These are phyloP conservation scores for Sclerodermus sp. DNA, from an alignment of 2,888 invertebrate genomes.

Conservation along the genomic window DNA sequence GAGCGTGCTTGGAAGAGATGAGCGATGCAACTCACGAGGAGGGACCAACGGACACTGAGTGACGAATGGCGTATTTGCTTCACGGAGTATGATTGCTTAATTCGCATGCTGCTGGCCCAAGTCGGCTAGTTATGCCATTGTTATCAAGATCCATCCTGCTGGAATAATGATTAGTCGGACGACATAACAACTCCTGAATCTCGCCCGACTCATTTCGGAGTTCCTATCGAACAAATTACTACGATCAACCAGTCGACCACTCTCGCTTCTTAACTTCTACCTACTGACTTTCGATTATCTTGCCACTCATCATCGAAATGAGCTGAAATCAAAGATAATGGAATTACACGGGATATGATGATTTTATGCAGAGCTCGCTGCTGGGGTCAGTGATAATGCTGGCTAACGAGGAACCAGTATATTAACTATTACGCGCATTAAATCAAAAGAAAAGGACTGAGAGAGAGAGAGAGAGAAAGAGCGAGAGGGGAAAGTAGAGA, in stretches of 20 bases:
- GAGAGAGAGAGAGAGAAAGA: conserved; percentile 11
- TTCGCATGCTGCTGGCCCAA: conserved; percentile 44
- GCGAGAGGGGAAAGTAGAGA: conserved; percentile 10
- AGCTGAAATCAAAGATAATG: too few species aligned
- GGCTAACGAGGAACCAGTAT: conserved; percentile 49
- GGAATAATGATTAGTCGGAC: conserved; percentile 39
- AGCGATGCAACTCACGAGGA: background rate
- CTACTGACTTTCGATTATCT: too few species aligned
- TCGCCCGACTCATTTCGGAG: too few species aligned
- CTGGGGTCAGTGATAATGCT: too few species aligned
- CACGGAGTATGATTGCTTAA: conserved; percentile 48
- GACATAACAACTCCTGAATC: background rate
- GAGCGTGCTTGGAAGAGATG: too few species aligned
- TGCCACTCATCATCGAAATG: too few species aligned
- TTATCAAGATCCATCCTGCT: conserved; percentile 48
- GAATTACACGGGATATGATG: too few species aligned
- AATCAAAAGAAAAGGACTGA: conserved; percentile 11
- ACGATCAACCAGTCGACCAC: too few species aligned
- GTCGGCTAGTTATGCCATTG: conserved; percentile 31
- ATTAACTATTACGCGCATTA: conserved; percentile 34
- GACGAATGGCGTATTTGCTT: conserved; percentile 42
- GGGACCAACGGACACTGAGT: conserved; percentile 40
- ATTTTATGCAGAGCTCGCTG: too few species aligned
- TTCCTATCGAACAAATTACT: too few species aligned
- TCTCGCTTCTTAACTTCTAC: too few species aligned